Conservation (phyloP, 2,888 invertebrate genomes). For the Drosophila colorata region DNA sequence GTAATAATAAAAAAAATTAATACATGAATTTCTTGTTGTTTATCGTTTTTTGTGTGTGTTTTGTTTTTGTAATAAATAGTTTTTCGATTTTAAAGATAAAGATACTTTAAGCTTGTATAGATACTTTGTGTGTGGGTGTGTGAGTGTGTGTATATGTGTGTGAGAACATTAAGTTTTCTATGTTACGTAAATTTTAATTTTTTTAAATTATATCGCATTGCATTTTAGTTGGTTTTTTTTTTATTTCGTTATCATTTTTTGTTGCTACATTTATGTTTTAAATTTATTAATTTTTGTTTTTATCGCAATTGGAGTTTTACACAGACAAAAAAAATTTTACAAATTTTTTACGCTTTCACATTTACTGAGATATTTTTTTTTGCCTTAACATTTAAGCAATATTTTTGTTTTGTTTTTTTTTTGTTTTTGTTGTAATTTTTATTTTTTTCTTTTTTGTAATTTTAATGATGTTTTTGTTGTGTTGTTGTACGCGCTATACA, state of each 20-base stretch:
- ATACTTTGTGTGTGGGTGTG: constrained; percentile 61
- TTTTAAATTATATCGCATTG: constrained; percentile 80
- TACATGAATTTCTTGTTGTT: constrained; percentile 72
- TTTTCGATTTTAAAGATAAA: constrained; percentile 65
- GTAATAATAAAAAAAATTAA: constrained; percentile 72
- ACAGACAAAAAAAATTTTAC: constrained; percentile 78
- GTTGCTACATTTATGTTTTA: constrained; percentile 60
- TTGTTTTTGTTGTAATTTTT: constrained; percentile 30
- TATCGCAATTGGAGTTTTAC: constrained; percentile 74
- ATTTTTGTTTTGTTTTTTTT: constrained; percentile 24
- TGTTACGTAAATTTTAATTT: constrained; percentile 65
- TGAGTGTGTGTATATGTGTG: constrained; percentile 28
- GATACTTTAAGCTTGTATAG: constrained; percentile 78
- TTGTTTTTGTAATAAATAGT: constrained; percentile 68
- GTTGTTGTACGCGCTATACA: constrained; percentile 75
- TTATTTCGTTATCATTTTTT: constrained; percentile 45
- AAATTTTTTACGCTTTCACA: constrained; percentile 81
- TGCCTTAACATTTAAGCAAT: constrained; percentile 72
- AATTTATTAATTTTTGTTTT: constrained; percentile 42
- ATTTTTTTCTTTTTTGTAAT: constrained; percentile 22
- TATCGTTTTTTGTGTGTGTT: constrained; percentile 45
- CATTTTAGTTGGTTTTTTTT: constrained; percentile 47
- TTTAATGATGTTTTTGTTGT: constrained; percentile 38
- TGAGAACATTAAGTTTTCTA: constrained; percentile 72
- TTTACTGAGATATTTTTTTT: constrained; percentile 76